Conservation (phyloP, 2,797 vertebrate species). For the Phataginus tricuspis region DNA sequence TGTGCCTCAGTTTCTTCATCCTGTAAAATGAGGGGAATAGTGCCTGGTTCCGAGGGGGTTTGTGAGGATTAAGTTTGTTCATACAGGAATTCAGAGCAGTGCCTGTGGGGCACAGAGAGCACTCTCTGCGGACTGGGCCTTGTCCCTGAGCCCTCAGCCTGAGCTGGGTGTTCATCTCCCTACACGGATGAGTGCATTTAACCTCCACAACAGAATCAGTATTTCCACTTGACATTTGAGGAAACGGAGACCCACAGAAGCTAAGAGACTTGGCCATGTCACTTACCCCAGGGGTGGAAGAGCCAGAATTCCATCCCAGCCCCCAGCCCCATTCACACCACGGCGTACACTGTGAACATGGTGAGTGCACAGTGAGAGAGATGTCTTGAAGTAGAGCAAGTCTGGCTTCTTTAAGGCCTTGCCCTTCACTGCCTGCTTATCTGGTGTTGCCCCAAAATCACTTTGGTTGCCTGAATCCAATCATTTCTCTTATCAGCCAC, state of each 20-base stretch:
- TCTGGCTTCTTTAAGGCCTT: not conserved
- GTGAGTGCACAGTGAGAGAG: not conserved
- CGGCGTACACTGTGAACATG: too few species aligned
- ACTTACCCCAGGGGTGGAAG: not conserved
- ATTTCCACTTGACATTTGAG: not conserved
- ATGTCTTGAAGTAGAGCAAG: not conserved
- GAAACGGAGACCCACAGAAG: not conserved
- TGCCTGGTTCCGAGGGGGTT: not conserved
- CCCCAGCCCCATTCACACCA: not conserved
- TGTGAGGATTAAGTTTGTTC: not conserved
- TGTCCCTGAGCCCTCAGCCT: not conserved
- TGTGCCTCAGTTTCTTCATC: not conserved
- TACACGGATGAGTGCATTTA: not conserved
- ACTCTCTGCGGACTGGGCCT: accelerated
- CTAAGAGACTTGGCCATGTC: not conserved
- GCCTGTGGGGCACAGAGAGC: not conserved
- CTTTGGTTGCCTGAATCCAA: not conserved
- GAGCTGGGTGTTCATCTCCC: not conserved
- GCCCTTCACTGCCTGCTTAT: not conserved
- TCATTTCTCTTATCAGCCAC: not conserved
- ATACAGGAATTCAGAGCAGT: not conserved
- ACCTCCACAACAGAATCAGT: not conserved
- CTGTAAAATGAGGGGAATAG: not conserved
- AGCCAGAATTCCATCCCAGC: not conserved
- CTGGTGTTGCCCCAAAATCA: not conserved